Conservation (phyloP, 2,797 vertebrate genomes). For the Typhlichthys subterraneus region DNA sequence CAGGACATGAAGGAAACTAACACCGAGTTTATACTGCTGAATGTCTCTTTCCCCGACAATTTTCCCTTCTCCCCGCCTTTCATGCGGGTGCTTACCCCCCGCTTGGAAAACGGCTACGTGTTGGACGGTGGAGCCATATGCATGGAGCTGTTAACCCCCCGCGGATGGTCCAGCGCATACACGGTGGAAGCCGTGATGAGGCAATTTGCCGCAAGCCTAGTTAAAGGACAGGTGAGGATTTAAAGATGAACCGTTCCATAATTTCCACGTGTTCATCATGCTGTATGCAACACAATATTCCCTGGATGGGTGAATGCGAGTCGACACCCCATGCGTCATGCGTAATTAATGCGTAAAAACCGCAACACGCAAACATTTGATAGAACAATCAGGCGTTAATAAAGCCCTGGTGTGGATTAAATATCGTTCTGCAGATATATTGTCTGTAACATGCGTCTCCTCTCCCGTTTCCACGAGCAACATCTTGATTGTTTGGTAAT, state of each 20-base stretch:
- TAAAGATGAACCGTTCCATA: conserved; percentile 9
- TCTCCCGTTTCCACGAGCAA: conserved; percentile 13
- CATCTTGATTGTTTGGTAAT: conserved; percentile 28
- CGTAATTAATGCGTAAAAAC: conserved; percentile 39
- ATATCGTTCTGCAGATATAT: not conserved
- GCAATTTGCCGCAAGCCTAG: conserved; percentile 98
- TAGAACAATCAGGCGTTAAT: not conserved
- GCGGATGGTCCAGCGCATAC: conserved; percentile 99
- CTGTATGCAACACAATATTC: conserved; percentile 17
- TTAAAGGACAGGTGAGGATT: conserved; percentile 96
- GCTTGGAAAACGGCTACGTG: conserved; percentile 98
- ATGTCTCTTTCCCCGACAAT: conserved; percentile 99
- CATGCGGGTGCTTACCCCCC: conserved; percentile 97
- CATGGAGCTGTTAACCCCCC: conserved; percentile 98
- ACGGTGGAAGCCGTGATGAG: conserved; percentile 99
- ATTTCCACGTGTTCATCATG: not conserved
- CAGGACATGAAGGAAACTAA: conserved; percentile 99
- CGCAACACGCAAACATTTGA: conserved; percentile 17
- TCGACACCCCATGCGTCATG: conserved; percentile 26
- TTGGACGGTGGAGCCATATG: conserved; percentile 98
- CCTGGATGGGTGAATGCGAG: not conserved
- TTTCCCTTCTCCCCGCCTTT: conserved; percentile 99
- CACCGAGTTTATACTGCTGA: conserved; percentile 97
- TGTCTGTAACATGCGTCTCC: not conserved
- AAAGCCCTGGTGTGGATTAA: not conserved